Conservation (phyloP, 2,888 invertebrate genomes). For the Acrobasis consociella region DNA sequence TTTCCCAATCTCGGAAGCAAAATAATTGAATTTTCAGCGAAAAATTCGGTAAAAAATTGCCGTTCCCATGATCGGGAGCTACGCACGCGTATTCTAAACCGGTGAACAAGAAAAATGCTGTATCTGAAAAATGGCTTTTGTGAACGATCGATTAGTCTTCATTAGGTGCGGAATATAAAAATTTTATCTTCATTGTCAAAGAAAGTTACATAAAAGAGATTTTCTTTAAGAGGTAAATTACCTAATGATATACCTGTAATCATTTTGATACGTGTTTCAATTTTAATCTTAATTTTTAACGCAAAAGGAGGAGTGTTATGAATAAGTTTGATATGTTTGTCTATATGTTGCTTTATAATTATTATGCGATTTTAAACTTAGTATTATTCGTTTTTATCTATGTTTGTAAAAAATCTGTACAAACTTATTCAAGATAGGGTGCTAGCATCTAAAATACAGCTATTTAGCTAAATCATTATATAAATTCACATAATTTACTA, state of each 20-base stretch:
- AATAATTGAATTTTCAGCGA: conserved; percentile 22
- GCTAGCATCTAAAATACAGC: no score
- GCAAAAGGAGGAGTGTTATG: no score
- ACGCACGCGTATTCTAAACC: conserved; percentile 19
- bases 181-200: conserved; percentile 14
- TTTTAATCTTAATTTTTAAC: no score
- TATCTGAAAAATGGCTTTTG: conserved; percentile 20
- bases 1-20: conserved; percentile 21
- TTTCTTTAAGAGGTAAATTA: not conserved
- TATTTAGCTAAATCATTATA: no score
- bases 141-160: conserved; percentile 22
- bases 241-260: not conserved
- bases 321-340: no score
- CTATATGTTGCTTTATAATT: no score
- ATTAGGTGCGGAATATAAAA: conserved; percentile 19
- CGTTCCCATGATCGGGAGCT: conserved; percentile 12
- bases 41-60: conserved; percentile 21
- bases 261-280: no score
- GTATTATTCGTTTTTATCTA: no score
- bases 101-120: conserved; percentile 23
- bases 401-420: no score
- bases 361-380: no score
- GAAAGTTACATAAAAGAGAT: conserved; percentile 5
- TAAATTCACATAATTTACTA: no score
- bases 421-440: no score